Evolutionary conservation across 2,113 vertebrate genomes (phyloP).

Genomic region (Urocitellus parryii): DNA sequence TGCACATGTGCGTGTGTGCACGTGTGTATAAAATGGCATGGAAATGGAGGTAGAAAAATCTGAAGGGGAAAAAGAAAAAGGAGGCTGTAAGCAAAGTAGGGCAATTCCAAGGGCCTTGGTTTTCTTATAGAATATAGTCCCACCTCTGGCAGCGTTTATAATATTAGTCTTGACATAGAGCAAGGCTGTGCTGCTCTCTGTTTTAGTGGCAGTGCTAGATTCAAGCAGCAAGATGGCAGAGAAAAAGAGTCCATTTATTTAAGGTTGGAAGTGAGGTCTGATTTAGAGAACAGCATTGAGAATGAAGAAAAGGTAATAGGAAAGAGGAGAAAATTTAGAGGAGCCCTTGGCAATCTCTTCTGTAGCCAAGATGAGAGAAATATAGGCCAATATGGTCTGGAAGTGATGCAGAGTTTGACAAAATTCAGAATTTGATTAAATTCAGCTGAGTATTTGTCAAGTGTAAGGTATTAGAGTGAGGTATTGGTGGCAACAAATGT

Average conservation of each 20-base stretch:
- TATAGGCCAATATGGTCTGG: background rate
- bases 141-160: background rate
- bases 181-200: background rate
- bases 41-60: background rate
- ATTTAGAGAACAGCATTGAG: background rate
- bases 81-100: background rate
- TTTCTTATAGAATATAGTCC: background rate
- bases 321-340: background rate
- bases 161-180: background rate
- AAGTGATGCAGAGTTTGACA: constrained; percentile 2
- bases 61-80: background rate
- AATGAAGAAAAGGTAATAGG: background rate
- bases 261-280: background rate
- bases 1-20: background rate
- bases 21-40: background rate
- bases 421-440: background rate
- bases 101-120: background rate
- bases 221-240: background rate
- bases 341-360: background rate
- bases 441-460: background rate
- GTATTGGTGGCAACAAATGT: background rate
- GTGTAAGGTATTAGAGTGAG: background rate
- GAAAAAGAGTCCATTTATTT: background rate
- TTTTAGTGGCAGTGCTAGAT: background rate
- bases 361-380: background rate